Evolutionary conservation across 1,140 invertebrate genomes (phyloP), one percentile per base, ranked within the genome.

Genomic region (Platyura marginata): DNA sequence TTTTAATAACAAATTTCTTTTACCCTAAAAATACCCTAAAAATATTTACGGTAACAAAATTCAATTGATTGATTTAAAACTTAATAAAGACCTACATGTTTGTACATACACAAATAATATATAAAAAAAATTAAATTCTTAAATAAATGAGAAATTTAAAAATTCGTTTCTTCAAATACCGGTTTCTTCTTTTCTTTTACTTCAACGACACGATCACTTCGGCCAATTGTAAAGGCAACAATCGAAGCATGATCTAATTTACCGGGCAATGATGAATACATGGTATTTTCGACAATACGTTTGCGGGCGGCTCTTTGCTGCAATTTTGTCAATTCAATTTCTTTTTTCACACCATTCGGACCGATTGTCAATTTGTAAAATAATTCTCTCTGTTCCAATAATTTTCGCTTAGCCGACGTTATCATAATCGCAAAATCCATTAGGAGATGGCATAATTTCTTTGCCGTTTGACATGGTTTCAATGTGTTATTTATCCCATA

Each of bases 181-280:
- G n/a, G 13, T 29, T 29, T 29, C 11, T 3, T 34, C 13, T 15
- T n/a, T 34, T 15, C 4, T 11, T 3, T 13, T 15, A 15, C 3
- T 11, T 13, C 3, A 34, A n/a, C 4, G 4, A 4, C 11, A n/a
- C 32, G 4, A 15, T 6, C 3, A 34, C 11, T 3, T 11, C 13
- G 4, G 36, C 76, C 78, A 18, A 88, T 78, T 49, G 77, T 75
- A 52, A 80, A 88, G 1, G 86, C 85, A 35, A 88, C 79, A 16
- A 89, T 75, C 8, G 83, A 83, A 16, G 89, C 89, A 61, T 93
- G 89, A 63, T 93, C 90, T 43, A 93, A 62, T 62, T 94, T 93
- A n/a, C 90, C 89, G 2, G 89, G 87, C 46, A 92, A 37, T 1
- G 53, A 76, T 55, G 74, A 63, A 41, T 74, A 72, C 11, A 52